Evolutionary conservation across 2,113 vertebrate species (phyloP).

Genomic region (Dascyllus trimaculatus): DNA sequence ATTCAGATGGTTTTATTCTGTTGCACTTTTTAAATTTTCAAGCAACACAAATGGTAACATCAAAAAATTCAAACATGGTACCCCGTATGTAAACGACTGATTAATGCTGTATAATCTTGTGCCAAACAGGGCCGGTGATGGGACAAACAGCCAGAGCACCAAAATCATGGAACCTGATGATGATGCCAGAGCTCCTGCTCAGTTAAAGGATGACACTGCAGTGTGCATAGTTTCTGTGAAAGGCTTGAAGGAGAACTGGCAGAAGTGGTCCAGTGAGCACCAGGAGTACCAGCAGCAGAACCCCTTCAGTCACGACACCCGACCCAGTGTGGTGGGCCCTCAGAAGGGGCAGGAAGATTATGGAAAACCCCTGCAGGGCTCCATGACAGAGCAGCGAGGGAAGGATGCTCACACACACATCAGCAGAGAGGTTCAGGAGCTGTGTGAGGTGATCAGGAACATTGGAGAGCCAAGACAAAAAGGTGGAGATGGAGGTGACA

Average conservation of each 20-base stretch:
- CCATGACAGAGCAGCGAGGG: conserved; percentile 89
- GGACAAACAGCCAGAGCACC: conserved; percentile 31
- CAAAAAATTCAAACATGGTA: neutral
- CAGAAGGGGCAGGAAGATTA: conserved; percentile 79
- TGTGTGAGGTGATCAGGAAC: conserved; percentile 86
- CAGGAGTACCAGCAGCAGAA: conserved; percentile 89
- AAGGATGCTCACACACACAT: conserved; percentile 88
- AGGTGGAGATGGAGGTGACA: conserved; percentile 60
- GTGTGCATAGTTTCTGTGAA: conserved; percentile 78
- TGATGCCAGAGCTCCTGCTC: conserved; percentile 19
- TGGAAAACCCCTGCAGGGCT: conserved; percentile 89
- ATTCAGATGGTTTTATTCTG: neutral
- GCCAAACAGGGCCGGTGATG: conserved; percentile 1
- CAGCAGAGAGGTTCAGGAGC: conserved; percentile 87
- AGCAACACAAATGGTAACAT: neutral
- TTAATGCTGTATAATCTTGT: neutral
- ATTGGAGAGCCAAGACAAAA: conserved; percentile 76
- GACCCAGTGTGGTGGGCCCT: conserved; percentile 35
- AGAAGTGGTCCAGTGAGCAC: conserved; percentile 89
- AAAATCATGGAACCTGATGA: conserved; percentile 58
- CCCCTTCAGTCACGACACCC: conserved; percentile 86
- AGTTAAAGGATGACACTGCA: conserved; percentile 26
- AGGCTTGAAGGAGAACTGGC: conserved; percentile 88
- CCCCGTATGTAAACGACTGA: neutral
- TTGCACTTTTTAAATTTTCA: neutral